Evolutionary conservation across 2,113 vertebrate species (phyloP).

Genomic region (Xiphophorus couchianus): DNA sequence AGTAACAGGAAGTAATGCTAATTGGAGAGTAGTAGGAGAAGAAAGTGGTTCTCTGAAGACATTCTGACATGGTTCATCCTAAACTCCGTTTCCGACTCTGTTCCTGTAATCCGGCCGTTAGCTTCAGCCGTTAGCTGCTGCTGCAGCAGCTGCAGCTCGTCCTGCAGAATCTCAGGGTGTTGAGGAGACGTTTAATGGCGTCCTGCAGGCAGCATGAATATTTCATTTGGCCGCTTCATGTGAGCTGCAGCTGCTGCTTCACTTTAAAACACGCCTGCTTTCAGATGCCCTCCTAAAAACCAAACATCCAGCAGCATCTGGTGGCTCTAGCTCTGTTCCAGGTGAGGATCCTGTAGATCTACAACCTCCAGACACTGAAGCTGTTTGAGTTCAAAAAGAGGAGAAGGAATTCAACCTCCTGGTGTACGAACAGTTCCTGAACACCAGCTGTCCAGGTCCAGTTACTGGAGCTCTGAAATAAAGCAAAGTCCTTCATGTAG

Average conservation of each 20-base stretch:
- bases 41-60: no score
- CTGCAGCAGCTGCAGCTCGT: not conserved
- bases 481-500: no score
- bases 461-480: no score
- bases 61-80: not conserved
- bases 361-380: not conserved
- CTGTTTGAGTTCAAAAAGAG: no score
- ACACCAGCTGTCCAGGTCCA: no score
- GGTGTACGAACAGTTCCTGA: no score
- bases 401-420: no score
- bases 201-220: slow-evolving; percentile 11
- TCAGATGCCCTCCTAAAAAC: not conserved
- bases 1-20: no score
- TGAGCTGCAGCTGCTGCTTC: slow-evolving; percentile 4
- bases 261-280: not conserved
- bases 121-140: not conserved
- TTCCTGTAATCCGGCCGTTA: no score
- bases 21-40: no score
- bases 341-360: not conserved
- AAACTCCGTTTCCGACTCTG: not conserved
- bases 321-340: not conserved
- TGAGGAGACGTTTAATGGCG: slow-evolving; percentile 1
- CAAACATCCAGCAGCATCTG: not conserved
- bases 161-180: slow-evolving; percentile 19
- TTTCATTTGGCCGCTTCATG: slow-evolving; percentile 6